Evolutionary conservation across 2,888 invertebrate genomes (phyloP).

Genomic region (Scaptomyza cyrtandrae): DNA sequence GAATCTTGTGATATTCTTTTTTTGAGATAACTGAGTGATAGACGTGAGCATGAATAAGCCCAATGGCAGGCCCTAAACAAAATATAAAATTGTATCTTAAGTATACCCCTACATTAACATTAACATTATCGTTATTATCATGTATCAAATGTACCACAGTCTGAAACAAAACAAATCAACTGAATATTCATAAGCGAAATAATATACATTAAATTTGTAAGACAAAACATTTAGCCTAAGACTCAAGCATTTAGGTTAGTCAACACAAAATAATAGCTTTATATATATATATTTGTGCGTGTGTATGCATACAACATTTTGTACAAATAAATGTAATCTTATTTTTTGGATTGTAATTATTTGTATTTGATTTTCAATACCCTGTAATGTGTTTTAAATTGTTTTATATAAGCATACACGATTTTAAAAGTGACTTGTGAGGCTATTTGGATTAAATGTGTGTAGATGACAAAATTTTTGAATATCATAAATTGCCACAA

Average conservation of each 20-base stretch:
- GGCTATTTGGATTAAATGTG: neutral
- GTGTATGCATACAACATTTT: conserved; percentile 15
- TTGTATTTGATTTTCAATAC: neutral
- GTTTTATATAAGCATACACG: neutral
- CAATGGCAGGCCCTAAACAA: conserved; percentile 47
- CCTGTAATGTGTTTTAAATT: neutral
- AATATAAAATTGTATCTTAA: conserved; percentile 5
- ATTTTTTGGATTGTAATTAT: neutral
- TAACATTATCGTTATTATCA: conserved; percentile 5
- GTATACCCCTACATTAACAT: conserved; percentile 9
- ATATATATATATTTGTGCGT: neutral
- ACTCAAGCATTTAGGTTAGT: conserved; percentile 54
- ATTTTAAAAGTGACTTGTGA: neutral
- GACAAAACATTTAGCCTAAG: conserved; percentile 29
- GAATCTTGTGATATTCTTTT: conserved; percentile 67
- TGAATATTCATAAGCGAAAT: conserved; percentile 31
- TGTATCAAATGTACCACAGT: conserved; percentile 54
- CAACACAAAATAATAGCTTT: conserved; percentile 6
- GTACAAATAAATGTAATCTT: conserved; percentile 35
- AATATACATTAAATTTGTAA: conserved; percentile 20
- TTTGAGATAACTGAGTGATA: conserved; percentile 69
- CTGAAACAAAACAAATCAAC: conserved; percentile 65
- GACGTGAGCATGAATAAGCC: conserved; percentile 34
- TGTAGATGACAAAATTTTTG: neutral
- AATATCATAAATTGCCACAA: neutral